Conservation (phyloP, 2,797 vertebrate genomes). For the Tachyglossus aculeatus region DNA sequence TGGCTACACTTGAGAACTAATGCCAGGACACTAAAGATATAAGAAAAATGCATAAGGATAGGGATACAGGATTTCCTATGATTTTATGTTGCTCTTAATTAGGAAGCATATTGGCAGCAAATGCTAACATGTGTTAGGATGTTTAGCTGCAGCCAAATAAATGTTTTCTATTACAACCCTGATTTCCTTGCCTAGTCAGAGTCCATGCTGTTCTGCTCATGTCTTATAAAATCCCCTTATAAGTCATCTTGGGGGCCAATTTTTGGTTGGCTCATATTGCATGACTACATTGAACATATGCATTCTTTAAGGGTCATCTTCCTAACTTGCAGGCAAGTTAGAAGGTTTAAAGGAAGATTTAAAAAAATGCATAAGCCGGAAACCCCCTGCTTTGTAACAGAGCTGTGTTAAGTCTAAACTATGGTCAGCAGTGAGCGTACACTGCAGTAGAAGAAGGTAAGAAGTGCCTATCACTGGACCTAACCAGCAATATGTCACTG, state of each 20-base stretch:
- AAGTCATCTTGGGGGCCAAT: conserved; percentile 87
- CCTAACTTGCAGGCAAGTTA: conserved; percentile 4
- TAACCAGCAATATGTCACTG: neutral
- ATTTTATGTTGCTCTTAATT: conserved; percentile 91
- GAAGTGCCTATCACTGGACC: conserved; percentile 6
- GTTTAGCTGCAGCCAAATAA: conserved; percentile 88
- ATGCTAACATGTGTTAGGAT: conserved; percentile 91
- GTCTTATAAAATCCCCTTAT: conserved; percentile 86
- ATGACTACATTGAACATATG: conserved; percentile 68
- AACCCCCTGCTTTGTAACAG: conserved; percentile 43
- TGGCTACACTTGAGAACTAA: conserved; percentile 64
- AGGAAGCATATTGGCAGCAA: conserved; percentile 86
- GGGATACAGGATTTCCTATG: conserved; percentile 82
- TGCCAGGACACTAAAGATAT: conserved; percentile 64
- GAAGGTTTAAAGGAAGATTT: neutral
- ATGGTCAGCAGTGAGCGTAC: neutral
- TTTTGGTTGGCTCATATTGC: conserved; percentile 81
- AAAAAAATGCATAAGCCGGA: conserved; percentile 36
- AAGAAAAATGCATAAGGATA: conserved; percentile 72
- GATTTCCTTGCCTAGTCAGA: conserved; percentile 83
- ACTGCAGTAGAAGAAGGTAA: conserved; percentile 20
- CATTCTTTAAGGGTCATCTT: conserved; percentile 66
- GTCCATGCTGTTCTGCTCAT: conserved; percentile 86
- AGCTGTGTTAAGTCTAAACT: conserved; percentile 23
- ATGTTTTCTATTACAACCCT: conserved; percentile 92